Conservation (phyloP, 2,888 invertebrate genomes). For the Nemotelus nigrinus region DNA sequence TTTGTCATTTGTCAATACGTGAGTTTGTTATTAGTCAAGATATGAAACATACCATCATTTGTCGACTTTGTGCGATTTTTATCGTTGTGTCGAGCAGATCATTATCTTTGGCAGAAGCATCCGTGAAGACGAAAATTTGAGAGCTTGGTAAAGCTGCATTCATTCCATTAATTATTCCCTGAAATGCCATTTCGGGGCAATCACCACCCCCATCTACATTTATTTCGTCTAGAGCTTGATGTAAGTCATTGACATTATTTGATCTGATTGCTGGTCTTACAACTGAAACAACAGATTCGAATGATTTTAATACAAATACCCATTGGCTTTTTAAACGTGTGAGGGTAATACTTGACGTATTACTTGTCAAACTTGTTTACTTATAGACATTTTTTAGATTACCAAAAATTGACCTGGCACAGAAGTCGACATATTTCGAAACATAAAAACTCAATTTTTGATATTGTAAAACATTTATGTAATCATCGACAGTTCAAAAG, state of each 20-base stretch:
- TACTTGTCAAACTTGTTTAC: too few species aligned
- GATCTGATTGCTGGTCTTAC: constrained; percentile 74
- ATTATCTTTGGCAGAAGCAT: constrained; percentile 77
- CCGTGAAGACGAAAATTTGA: constrained; percentile 80
- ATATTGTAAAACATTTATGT: too few species aligned
- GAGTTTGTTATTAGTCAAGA: constrained; percentile 63
- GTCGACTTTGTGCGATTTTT: constrained; percentile 74
- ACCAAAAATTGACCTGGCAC: too few species aligned
- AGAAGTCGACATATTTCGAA: too few species aligned
- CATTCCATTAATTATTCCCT: constrained; percentile 73
- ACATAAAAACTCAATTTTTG: too few species aligned
- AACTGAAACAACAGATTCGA: constrained; percentile 62
- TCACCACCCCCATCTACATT: constrained; percentile 76
- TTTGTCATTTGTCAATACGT: constrained; percentile 58
- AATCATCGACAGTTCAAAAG: too few species aligned
- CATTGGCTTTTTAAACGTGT: too few species aligned
- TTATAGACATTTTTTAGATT: too few species aligned
- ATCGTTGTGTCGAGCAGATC: constrained; percentile 71
- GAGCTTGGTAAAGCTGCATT: constrained; percentile 73
- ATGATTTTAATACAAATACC: too few species aligned
- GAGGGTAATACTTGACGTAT: too few species aligned
- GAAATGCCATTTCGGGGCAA: constrained; percentile 77
- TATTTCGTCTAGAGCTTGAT: constrained; percentile 68
- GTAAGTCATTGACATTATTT: constrained; percentile 69
- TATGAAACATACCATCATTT: constrained; percentile 72